Base-by-base conservation (phyloP, 2,113 vertebrate genomes). In the Apteryx mantelli region DNA sequence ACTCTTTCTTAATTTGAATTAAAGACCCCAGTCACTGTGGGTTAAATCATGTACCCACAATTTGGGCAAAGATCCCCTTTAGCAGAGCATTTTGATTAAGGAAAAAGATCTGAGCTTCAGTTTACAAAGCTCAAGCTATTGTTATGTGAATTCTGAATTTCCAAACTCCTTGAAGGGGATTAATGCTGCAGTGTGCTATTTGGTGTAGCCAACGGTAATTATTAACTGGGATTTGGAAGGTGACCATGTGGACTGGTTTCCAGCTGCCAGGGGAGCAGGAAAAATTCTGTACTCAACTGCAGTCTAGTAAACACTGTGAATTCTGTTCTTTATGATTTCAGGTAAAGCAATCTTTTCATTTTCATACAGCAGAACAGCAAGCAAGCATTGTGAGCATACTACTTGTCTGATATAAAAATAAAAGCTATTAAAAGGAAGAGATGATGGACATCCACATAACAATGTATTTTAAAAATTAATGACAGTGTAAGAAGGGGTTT, bases 391-490 rank as follows among this genome's bases (percentile, higher is more conserved):
- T 14, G 36, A 87, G 44, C 3, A 0, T 76, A 21, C 82, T 40
- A 21, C 38, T 88, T 68, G 48, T 36, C 81, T 88, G 84, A 60
- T 74, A 55, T 2, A 82, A 88, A 95, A 91, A 92, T 82, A 87
- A 95, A 89, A 74, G 28, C 93, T 89, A 42, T 82, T 94, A 81
- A 86, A 94, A 82, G 34, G 65, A 96, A 53, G 55, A 86, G 84
- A 82, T 71, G 74, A 91, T 82, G 79, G 79, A 76, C 50, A 50
- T 66, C 36, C 53, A 68, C 53, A 34, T 44, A 93, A 96, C 81
- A 66, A 83, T 17, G 34, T 52, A 64, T 52, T 75, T 95, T 97
- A 91, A 97, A 95, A 95, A 94, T 82, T 89, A 77, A 95, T 78
- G 64, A 50, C 25, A 44, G 48, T 2, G 0, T 66, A 86, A 88